Conservation (phyloP, 2,888 invertebrate genomes). For the Glyphotaelius pellucidus region DNA sequence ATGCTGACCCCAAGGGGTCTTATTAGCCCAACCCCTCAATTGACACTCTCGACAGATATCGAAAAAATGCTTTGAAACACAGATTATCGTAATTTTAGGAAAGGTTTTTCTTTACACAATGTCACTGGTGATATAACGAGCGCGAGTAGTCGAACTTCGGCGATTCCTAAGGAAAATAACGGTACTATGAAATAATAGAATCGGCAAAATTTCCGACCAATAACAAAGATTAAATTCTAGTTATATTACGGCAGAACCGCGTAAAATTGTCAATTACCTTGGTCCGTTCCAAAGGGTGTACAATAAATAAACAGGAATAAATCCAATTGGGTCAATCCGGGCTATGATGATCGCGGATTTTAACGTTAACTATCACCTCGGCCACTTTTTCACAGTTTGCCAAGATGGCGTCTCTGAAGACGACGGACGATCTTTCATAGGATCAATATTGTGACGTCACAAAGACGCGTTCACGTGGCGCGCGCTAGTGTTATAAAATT, state of each 20-base stretch:
- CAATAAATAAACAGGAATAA: slow-evolving; percentile 63
- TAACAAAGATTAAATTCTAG: slow-evolving; percentile 59
- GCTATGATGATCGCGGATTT: slow-evolving; percentile 60
- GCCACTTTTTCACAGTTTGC: slow-evolving; percentile 61
- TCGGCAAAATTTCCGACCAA: slow-evolving; percentile 56
- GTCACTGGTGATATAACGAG: background rate
- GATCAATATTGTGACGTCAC: slow-evolving; percentile 73
- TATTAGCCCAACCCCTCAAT: slow-evolving; percentile 57
- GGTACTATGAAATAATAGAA: slow-evolving; percentile 53
- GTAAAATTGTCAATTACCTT: slow-evolving; percentile 59
- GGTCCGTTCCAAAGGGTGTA: slow-evolving; percentile 65
- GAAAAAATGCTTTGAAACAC: background rate
- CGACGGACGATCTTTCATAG: slow-evolving; percentile 53
- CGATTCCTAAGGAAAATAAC: slow-evolving; percentile 51
- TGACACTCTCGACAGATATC: slow-evolving; percentile 40
- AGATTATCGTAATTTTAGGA: background rate
- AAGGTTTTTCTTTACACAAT: slow-evolving; percentile 17
- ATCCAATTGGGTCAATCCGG: slow-evolving; percentile 58
- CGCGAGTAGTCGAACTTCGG: slow-evolving; percentile 2
- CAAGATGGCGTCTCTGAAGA: slow-evolving; percentile 63
- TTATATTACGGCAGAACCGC: slow-evolving; percentile 47
- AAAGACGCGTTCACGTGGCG: slow-evolving; percentile 71
- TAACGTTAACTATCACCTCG: slow-evolving; percentile 54
- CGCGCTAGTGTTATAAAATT: slow-evolving; percentile 54
- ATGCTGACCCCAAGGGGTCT: slow-evolving; percentile 55